Base-by-base conservation (phyloP, 2,888 invertebrate genomes). In the Diplolepis rosae region DNA sequence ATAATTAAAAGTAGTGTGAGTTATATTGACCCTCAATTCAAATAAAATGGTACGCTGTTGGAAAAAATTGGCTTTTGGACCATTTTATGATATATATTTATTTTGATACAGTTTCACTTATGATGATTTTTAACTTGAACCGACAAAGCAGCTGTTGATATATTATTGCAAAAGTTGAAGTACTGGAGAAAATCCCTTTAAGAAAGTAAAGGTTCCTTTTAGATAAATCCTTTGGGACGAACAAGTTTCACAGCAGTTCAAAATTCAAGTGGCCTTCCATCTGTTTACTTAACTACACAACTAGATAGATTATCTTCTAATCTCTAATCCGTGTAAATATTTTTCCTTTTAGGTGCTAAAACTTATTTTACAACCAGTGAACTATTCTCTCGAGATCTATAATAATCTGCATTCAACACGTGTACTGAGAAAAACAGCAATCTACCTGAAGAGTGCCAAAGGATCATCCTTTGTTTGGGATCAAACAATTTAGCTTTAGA, bases 401-500 rank as follows among this genome's bases (percentile, higher is more conserved):
- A 65, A 69, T 72, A 72, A 72, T 73, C 74, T 73, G 61, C 22
- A 65, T 51, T 71, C 65, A 66, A 69, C 68, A 24, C 28, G 32
- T 54, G 65, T 70, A 74, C 67, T 70, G 68, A 68, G 52, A 70
- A 5, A 13, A 61, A n/a, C 39, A 39, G 6, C 32, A 61, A 39
- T 54, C 30, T 35, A 61, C 39, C 61, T 61, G 39, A 73, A 69
- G 61, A 70, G 66, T 68, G 69, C 30, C 66, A 50, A 66, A 67
- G 78, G 80, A 80, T 80, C 78, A 83, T 81, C 80, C 81, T 79
- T 72, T 76, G 79, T 79, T 78, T 77, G 71, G 78, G 61, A 22
- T 32, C 51, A 35, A 52, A 35, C 7, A 66, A 71, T 65, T 69
- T 61, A 71, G 65, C 54, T 51, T 56, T 70, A 56, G 52, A 66